Base-by-base conservation (phyloP, 2,888 invertebrate species). In the Hoplodrina blanda region DNA sequence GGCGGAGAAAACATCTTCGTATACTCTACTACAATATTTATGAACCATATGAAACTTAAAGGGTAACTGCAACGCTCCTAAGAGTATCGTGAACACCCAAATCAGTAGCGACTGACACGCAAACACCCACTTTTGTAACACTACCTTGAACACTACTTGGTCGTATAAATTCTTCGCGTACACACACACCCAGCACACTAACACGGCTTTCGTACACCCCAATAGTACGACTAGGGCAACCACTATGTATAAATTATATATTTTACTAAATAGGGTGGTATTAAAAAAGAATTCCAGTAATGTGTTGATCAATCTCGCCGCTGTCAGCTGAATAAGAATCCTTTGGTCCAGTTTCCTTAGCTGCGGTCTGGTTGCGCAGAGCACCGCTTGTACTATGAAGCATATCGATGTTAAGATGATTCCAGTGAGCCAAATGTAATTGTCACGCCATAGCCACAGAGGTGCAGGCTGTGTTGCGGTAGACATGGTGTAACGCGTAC, bases 161-260 rank as follows among this genome's bases (percentile, higher is more conserved):
- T 91, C 88, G 75, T 92, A 93, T 11, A 95, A 75, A 56, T 91
- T 91, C 69, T 91, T 93, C 0, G 92, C 89, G 68, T 93, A 94
- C 2, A 93, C 73, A 46, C 90, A 91, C 92, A 92, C 93, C 88
- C 92, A 91, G 19, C 87, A 85, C 0, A 93, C 72, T 0, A 93
- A 62, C 0, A 88, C 89, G 0, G 89, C 84, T 33, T 92, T 93
- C 1, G 88, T 88, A 19, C 90, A 90, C 2, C 89, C 50, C 69
- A 91, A 91, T 0, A 86, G n/a, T 50, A 30, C 4, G 1, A 0
- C 11, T 0, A 70, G 17, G n/a, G 8, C 44, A 10, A 11, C 2
- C 15, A 6, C 17, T 3, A 17, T 2, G 10, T 13, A 5, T 1
- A 1, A 8, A 1, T 17, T 11, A 11, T 25, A 41, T 13, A 11